Conservation (phyloP, 2,888 invertebrate genomes). For the Tachystola acroxantha region DNA sequence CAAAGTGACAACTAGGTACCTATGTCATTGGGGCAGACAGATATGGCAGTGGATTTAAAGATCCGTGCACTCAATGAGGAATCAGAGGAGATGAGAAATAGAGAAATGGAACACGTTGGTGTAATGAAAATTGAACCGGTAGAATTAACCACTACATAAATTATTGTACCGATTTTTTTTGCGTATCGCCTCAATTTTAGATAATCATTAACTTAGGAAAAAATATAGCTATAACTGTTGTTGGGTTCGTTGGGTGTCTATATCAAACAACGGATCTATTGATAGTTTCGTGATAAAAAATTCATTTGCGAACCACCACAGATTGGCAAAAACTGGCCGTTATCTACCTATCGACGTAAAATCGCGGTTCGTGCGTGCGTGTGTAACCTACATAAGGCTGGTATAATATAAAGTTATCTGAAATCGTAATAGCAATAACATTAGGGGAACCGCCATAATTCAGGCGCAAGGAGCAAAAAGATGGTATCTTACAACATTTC, state of each 20-base stretch:
- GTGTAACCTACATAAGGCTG: slow-evolving; percentile 17
- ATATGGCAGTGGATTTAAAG: no score
- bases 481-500: slow-evolving; percentile 20
- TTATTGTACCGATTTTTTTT: no score
- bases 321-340: slow-evolving; percentile 20
- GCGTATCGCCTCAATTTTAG: no score
- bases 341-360: slow-evolving; percentile 25
- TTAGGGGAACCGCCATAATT: slow-evolving; percentile 18
- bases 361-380: slow-evolving; percentile 32
- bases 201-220: slow-evolving; percentile 5
- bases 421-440: slow-evolving; percentile 11
- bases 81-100: no score
- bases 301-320: slow-evolving; percentile 19
- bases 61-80: no score
- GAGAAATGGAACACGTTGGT: no score
- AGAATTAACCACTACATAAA: no score
- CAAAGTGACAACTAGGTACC: no score
- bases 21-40: no score
- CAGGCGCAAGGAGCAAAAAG: slow-evolving; percentile 2
- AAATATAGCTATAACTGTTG: slow-evolving; percentile 3
- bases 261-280: slow-evolving; percentile 18
- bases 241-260: slow-evolving; percentile 9
- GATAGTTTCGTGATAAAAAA: slow-evolving; percentile 22
- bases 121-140: no score
- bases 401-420: slow-evolving; percentile 16